Conservation (phyloP, 2,797 vertebrate genomes). For the Gymnodraco acuticeps region DNA sequence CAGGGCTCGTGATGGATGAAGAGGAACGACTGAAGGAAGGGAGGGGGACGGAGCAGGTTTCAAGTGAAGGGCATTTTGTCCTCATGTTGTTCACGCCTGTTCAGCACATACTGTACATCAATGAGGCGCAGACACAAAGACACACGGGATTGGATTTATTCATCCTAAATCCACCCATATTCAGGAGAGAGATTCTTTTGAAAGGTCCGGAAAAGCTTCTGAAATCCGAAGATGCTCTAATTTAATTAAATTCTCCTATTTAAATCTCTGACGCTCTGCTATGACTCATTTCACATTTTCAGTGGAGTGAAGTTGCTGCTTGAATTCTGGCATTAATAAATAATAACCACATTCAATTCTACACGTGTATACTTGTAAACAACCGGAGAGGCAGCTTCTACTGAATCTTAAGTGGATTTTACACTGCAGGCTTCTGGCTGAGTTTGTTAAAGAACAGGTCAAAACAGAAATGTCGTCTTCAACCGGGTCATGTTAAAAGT, state of each 20-base stretch:
- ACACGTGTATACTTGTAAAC: slow-evolving; percentile 4
- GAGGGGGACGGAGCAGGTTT: slow-evolving; percentile 24
- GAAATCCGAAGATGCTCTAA: slow-evolving; percentile 38
- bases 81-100: slow-evolving; percentile 31
- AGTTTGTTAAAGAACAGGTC: not conserved
- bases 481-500: not conserved
- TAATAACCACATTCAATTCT: slow-evolving; percentile 26
- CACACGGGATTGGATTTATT: slow-evolving; percentile 34
- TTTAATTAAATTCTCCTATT: slow-evolving; percentile 24
- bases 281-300: slow-evolving; percentile 38
- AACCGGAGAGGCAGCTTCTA: slow-evolving; percentile 32
- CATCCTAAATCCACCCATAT: slow-evolving; percentile 22
- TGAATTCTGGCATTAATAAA: slow-evolving; percentile 33
- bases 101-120: slow-evolving; percentile 24
- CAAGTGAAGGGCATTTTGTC: slow-evolving; percentile 69
- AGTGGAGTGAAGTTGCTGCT: slow-evolving; percentile 21
- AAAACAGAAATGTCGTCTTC: not conserved
- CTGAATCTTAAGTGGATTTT: slow-evolving; percentile 22
- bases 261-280: slow-evolving; percentile 21
- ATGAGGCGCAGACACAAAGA: slow-evolving; percentile 26
- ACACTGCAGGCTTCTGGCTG: slow-evolving; percentile 9
- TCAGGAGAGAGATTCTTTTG: slow-evolving; percentile 31
- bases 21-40: slow-evolving; percentile 56
- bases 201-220: slow-evolving; percentile 27
- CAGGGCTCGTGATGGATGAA: slow-evolving; percentile 69